These are phyloP conservation scores for Beroe ovata DNA, from an alignment of 37 sponge, comb jelly and placozoan species.

Conservation along the genomic window DNA sequence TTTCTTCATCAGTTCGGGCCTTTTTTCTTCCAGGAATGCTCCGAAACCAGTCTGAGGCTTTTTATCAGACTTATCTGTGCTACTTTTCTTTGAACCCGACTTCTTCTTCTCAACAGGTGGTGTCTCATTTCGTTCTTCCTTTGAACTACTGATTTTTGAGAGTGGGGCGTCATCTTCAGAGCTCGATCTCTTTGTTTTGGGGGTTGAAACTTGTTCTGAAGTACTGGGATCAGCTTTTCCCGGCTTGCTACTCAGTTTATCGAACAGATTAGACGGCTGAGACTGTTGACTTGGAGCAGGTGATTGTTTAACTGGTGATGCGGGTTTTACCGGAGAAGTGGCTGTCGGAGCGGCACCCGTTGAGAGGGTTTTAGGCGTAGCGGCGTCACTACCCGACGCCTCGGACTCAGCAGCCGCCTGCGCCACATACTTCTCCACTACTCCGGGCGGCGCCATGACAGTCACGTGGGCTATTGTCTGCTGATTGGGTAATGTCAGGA, in stretches of 20 bases:
- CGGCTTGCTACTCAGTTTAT: slow-evolving; percentile 6
- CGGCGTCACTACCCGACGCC: neutral
- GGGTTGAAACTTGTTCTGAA: neutral
- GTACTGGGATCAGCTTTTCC: neutral
- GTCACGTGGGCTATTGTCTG: slow-evolving; percentile 65
- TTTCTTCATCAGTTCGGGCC: neutral
- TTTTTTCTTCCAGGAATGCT: slow-evolving; percentile 15
- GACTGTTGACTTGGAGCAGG: neutral
- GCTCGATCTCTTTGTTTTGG: neutral
- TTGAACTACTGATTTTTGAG: neutral
- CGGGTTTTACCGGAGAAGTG: neutral
- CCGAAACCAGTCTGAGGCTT: slow-evolving; percentile 62
- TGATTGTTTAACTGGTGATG: neutral
- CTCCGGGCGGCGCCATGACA: slow-evolving; percentile 49
- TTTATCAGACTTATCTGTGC: neutral
- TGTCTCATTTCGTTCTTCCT: neutral
- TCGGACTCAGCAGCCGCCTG: slow-evolving; percentile 62
- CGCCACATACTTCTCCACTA: slow-evolving; percentile 56
- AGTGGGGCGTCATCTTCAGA: slow-evolving; percentile 5
- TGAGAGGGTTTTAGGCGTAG: slow-evolving; percentile 9
- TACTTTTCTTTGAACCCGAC: neutral
- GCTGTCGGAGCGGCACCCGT: neutral
- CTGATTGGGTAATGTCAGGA: slow-evolving; percentile 7
- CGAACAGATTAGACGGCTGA: neutral
- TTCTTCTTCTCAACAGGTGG: neutral